These are phyloP conservation scores for Toxotes chatareus DNA, from an alignment of 2,113 vertebrate genomes.

Conservation along the genomic window DNA sequence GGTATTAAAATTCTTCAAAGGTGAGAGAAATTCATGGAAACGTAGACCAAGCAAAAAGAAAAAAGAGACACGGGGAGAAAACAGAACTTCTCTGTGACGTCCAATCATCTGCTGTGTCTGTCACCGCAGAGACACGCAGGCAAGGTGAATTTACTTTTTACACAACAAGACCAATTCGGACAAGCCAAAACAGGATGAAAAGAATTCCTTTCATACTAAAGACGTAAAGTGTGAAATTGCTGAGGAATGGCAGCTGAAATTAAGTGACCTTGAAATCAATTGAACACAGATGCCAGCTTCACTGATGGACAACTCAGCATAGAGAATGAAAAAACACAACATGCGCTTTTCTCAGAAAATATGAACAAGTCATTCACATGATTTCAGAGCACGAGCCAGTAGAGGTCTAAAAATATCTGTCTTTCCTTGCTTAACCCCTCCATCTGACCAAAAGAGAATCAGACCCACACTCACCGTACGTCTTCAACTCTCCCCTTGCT, in stretches of 20 bases:
- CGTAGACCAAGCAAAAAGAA: background rate
- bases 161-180: conserved; percentile 19
- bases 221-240: conserved; percentile 54
- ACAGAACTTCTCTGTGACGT: background rate
- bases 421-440: conserved; percentile 12
- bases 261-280: conserved; percentile 10
- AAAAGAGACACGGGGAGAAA: background rate
- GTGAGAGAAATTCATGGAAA: background rate
- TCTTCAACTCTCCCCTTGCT: background rate
- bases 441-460: conserved; percentile 29
- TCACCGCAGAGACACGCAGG: background rate
- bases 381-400: background rate
- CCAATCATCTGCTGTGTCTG: background rate
- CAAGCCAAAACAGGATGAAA: conserved; percentile 28
- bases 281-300: conserved; percentile 6
- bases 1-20: background rate
- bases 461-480: conserved; percentile 66
- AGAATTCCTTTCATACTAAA: conserved; percentile 40
- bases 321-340: background rate
- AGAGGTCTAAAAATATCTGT: conserved; percentile 8
- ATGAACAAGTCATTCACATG: background rate
- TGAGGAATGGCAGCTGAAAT: conserved; percentile 14
- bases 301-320: background rate
- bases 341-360: conserved; percentile 8
- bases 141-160: conserved; percentile 5